phyloP scores from a whole-genome alignment of 2,888 invertebrate species.

The Thera obeliscata region DNA sequence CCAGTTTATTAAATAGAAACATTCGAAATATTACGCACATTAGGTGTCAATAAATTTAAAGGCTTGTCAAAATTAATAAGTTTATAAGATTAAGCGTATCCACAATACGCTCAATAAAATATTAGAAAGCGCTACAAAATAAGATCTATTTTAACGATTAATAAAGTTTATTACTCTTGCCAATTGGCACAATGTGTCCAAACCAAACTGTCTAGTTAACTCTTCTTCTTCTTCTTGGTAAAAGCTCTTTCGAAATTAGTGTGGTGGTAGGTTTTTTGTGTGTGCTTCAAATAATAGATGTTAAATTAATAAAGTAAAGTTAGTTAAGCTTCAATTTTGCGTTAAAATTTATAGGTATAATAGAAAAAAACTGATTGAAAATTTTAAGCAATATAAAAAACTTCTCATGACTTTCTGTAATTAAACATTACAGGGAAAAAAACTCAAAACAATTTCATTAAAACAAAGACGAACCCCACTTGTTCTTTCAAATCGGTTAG shows the following conservation, averaged over 20 bases:
- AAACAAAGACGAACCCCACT: conserved; percentile 24
- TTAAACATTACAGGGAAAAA: neutral
- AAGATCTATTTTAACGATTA: conserved; percentile 24
- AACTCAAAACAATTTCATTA: neutral
- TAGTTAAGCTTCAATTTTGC: no score
- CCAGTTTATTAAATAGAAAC: no score
- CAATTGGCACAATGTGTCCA: conserved; percentile 6
- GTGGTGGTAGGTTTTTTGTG: no score
- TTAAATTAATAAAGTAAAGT: no score
- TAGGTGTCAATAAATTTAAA: neutral
- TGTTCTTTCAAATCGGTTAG: conserved; percentile 28
- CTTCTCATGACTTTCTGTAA: neutral
- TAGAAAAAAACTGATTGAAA: no score
- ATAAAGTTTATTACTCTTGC: conserved; percentile 19
- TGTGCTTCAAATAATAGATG: no score
- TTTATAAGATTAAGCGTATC: conserved; percentile 12
- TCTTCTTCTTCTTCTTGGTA: neutral
- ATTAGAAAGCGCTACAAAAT: conserved; percentile 16
- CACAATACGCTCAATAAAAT: conserved; percentile 21
- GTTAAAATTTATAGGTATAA: no score
- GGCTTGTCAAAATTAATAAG: conserved; percentile 16
- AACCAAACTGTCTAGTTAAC: neutral
- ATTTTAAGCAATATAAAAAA: no score
- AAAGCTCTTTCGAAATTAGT: no score
- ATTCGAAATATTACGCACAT: neutral